Percentiles rank a stretch among this genome's conserved stretches.
Evolutionary conservation across 2,113 vertebrate species (phyloP).

Genomic region (Cettia cetti): DNA sequence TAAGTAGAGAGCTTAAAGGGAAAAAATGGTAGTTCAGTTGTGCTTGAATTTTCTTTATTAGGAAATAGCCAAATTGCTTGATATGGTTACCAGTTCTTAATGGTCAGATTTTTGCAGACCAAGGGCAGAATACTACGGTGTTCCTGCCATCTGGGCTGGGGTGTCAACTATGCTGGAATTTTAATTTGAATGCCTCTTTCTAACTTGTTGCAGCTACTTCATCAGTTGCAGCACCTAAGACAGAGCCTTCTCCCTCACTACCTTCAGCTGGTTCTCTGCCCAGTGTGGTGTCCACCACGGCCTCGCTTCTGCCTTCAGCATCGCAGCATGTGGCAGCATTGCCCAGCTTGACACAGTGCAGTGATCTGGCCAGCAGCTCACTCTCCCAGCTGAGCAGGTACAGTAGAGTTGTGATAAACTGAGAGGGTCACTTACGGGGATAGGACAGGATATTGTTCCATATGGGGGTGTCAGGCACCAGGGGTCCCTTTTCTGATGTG

Average conservation of each 20-base stretch:
- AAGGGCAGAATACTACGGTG: neutral
- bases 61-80: neutral
- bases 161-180: neutral
- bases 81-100: neutral
- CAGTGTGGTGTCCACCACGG: conserved; percentile 70
- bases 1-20: neutral
- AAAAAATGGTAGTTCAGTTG: neutral
- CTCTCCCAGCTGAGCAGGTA: conserved; percentile 90
- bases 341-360: conserved; percentile 77
- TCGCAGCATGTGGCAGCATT: conserved; percentile 77
- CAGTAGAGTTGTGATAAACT: neutral
- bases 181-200: neutral
- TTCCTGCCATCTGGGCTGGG: neutral
- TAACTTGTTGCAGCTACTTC: conserved; percentile 76
- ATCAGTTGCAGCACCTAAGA: conserved; percentile 81
- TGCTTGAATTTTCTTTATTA: neutral
- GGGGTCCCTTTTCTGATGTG: neutral
- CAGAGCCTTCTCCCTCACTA: conserved; percentile 78
- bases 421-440: neutral
- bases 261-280: conserved; percentile 73
- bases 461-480: neutral
- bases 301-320: conserved; percentile 77
- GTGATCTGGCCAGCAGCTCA: conserved; percentile 79
- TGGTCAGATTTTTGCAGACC: neutral
- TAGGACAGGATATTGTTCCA: rapidly evolving